Conservation (phyloP, 2,113 vertebrate species). For the Apteryx owenii region DNA sequence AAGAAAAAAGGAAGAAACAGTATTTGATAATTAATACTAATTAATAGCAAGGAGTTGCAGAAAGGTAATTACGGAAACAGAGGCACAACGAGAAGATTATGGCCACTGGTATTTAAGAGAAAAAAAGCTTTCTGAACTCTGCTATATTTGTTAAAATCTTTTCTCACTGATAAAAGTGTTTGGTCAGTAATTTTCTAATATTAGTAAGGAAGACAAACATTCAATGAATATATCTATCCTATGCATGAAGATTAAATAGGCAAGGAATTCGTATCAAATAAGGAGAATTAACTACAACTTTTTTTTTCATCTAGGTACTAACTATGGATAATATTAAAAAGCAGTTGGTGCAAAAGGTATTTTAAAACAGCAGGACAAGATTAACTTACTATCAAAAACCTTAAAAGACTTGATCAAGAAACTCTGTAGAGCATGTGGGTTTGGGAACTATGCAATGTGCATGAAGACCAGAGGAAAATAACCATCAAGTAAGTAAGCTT, state of each 20-base stretch:
- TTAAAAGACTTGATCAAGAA: too few relatives aligned
- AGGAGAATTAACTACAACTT: neutral
- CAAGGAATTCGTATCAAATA: rapidly evolving
- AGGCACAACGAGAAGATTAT: neutral
- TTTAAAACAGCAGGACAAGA: neutral
- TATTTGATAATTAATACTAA: neutral
- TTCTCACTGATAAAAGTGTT: too few relatives aligned
- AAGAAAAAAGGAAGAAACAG: neutral
- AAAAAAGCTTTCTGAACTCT: neutral
- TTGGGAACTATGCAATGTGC: neutral
- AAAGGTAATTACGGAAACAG: neutral
- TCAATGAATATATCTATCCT: neutral
- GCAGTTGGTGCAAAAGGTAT: neutral
- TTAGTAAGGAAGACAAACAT: neutral
- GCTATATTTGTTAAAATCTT: neutral
- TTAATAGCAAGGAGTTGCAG: neutral
- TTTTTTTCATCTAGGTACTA: neutral
- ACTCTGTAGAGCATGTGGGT: rapidly evolving
- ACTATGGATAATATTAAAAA: neutral
- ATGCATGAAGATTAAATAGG: too few relatives aligned
- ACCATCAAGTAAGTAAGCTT: too few relatives aligned
- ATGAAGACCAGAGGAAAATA: neutral
- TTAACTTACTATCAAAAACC: neutral
- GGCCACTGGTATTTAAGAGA: too few relatives aligned
- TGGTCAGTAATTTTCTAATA: neutral